These are phyloP conservation scores for Sisyra nigra DNA, from an alignment of 2,888 invertebrate genomes.

Conservation along the genomic window DNA sequence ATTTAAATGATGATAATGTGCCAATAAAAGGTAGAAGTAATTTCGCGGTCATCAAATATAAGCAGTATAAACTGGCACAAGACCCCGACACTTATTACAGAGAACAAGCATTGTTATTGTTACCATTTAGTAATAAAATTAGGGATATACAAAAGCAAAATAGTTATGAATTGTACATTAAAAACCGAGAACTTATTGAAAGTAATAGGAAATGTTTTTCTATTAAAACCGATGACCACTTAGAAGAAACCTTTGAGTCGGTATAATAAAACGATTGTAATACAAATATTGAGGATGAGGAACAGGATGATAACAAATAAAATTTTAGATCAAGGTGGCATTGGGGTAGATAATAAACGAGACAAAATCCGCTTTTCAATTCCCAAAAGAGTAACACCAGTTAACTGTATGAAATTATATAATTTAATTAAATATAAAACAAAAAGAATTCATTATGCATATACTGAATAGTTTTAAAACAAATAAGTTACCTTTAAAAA, in stretches of 20 bases:
- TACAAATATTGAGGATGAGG: constrained; percentile 4
- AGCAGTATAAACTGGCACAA: too few species aligned
- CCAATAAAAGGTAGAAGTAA: constrained; percentile 8
- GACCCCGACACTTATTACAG: too few species aligned
- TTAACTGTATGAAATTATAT: constrained; percentile 9
- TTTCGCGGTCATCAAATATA: constrained; percentile 9
- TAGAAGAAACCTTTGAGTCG: too few species aligned
- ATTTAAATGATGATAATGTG: background rate
- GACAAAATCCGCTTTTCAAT: too few species aligned
- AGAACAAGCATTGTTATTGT: too few species aligned
- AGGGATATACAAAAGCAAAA: constrained; percentile 11
- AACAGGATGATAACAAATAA: constrained; percentile 9
- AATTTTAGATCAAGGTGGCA: constrained; percentile 8
- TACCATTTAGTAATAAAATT: too few species aligned
- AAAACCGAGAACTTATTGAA: too few species aligned
- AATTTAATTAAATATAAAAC: constrained; percentile 11
- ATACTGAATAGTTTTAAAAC: too few species aligned
- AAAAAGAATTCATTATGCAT: constrained; percentile 12
- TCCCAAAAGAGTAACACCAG: constrained; percentile 6
- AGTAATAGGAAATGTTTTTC: too few species aligned
- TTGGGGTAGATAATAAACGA: background rate
- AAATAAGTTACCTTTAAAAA: constrained; percentile 10
- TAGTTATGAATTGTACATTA: constrained; percentile 10
- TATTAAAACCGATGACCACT: too few species aligned
- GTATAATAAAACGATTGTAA: background rate